phyloP scores from a whole-genome alignment of 2,113 vertebrate genomes.

The Callipepla californica region DNA sequence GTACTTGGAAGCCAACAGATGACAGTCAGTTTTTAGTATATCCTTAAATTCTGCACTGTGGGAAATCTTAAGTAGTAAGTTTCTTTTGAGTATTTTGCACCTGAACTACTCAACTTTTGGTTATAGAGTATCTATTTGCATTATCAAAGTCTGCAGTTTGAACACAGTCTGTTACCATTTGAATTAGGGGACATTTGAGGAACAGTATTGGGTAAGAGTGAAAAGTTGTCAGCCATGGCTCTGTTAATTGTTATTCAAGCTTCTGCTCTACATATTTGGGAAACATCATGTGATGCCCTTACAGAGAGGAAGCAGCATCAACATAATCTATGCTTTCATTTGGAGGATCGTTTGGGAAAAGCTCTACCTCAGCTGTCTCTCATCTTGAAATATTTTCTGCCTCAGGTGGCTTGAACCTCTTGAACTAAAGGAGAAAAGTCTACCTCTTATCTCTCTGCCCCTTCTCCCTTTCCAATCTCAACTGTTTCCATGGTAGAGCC shows the following conservation, averaged over 20 bases:
- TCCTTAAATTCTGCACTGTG: background rate
- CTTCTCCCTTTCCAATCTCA: constrained; percentile 20
- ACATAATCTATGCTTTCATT: background rate
- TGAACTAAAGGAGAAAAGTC: background rate
- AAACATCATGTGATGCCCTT: background rate
- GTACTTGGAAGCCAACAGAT: background rate
- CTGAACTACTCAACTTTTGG: background rate
- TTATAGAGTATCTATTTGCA: background rate
- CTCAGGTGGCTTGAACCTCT: background rate
- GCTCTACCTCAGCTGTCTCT: background rate
- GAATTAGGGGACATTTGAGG: background rate
- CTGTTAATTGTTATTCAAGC: background rate
- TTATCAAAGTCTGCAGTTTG: background rate
- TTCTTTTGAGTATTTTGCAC: background rate
- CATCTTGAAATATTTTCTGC: background rate
- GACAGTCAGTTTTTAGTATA: background rate
- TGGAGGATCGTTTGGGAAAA: background rate
- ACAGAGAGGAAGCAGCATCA: background rate
- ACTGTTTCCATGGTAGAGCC: constrained; percentile 16
- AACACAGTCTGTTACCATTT: background rate
- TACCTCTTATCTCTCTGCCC: constrained; percentile 7
- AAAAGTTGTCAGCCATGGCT: background rate
- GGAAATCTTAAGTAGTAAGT: background rate
- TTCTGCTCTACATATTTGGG: background rate
- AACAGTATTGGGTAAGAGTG: background rate